Evolutionary conservation across 2,888 invertebrate species (phyloP), one percentile per base, ranked within the genome.

Genomic region (Aphrophora alni): DNA sequence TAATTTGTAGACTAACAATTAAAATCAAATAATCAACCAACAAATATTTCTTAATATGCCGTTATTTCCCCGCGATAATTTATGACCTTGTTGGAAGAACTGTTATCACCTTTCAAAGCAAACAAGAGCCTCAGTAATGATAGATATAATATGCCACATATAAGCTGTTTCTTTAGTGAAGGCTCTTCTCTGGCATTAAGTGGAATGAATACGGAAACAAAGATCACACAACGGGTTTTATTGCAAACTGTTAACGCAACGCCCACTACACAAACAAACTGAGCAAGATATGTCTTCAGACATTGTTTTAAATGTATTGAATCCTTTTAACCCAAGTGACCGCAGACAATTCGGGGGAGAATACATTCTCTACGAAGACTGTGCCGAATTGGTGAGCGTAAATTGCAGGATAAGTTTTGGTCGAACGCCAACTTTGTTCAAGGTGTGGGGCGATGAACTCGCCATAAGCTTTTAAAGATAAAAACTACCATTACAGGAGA

Each of bases 381-480:
- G 59, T 59, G 21, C 59, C 59, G 59, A 59, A 59, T 59, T 59
- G 59, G 59, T 21, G 59, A 21, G 21, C 59, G 59, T 59, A 59
- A 59, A 59, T 59, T 59, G 59, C 59, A 59, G 59, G 59, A 59
- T 59, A 59, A 4, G 59, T 59, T 59, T 59, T 59, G 59, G 59
- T 59, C 21, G 59, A 21, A 59, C 59, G 59, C 59, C 59, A 59
- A 59, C 59, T 59, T 17, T 14, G 44, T 44, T 12, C 44, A 12
- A 14, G 44, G n/a, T 21, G 59, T 21, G 59, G 59, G 59, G 59
- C 59, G 59, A 12, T 59, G 59, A 59, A 59, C 59, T 59, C 21
- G 12, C 21, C 21, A 5, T 59, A 21, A 59, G 59, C 59, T 59
- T 59, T 59, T 21, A 59, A 59, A 59, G 59, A 59, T 59, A 59